These are phyloP conservation scores for Noctua comes DNA, from an alignment of 2,888 invertebrate species.

Conservation along the genomic window DNA sequence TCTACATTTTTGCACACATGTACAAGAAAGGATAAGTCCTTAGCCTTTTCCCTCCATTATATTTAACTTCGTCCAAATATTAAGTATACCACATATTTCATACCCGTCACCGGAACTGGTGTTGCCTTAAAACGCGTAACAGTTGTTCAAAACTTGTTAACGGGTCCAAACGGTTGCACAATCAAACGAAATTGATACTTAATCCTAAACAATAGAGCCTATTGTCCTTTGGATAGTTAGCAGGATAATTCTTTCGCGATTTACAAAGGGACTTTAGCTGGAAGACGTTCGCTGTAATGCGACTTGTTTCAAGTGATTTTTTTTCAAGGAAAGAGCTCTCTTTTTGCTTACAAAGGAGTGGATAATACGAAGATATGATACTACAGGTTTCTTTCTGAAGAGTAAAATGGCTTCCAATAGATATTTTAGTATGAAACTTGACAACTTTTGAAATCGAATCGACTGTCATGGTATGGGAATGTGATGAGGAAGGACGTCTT, in stretches of 20 bases:
- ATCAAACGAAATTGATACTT: constrained; percentile 44
- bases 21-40: background rate
- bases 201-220: constrained; percentile 32
- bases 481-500: too few relatives aligned
- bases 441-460: too few relatives aligned
- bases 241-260: constrained; percentile 71
- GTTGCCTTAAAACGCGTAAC: constrained; percentile 50
- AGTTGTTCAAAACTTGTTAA: constrained; percentile 61
- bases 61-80: constrained; percentile 33
- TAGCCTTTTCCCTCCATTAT: too few relatives aligned
- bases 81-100: constrained; percentile 38
- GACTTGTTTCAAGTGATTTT: constrained; percentile 76
- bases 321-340: constrained; percentile 64
- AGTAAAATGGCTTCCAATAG: constrained; percentile 11
- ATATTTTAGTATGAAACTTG: background rate
- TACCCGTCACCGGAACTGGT: constrained; percentile 26
- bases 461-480: too few relatives aligned
- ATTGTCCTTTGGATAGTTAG: constrained; percentile 41
- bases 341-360: constrained; percentile 53
- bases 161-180: constrained; percentile 17
- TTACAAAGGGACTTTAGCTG: constrained; percentile 72
- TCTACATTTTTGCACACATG: background rate
- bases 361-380: constrained; percentile 48
- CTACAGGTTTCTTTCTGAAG: constrained; percentile 37
- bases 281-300: constrained; percentile 73